These are phyloP conservation scores for Strix uralensis DNA, from an alignment of 2,113 vertebrate species.

Conservation along the genomic window DNA sequence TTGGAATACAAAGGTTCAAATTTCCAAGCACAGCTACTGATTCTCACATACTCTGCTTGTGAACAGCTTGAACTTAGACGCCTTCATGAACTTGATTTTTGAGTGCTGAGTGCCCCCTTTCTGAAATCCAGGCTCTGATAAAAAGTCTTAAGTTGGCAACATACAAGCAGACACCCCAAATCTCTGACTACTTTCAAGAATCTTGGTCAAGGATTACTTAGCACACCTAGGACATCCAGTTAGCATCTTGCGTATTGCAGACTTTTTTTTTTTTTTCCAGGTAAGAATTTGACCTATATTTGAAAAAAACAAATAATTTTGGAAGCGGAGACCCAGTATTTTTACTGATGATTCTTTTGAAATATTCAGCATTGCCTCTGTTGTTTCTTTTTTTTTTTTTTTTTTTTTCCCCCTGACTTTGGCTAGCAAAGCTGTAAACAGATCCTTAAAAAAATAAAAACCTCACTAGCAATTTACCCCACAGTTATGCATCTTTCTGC, in stretches of 20 bases:
- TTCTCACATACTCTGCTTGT: background rate
- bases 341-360: background rate
- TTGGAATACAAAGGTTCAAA: background rate
- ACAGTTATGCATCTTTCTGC: conserved; percentile 54
- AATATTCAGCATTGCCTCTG: conserved; percentile 7
- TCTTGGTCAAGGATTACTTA: background rate
- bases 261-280: background rate
- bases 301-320: background rate
- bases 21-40: background rate
- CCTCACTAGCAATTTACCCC: conserved; percentile 30
- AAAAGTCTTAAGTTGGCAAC: background rate
- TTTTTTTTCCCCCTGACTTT: background rate
- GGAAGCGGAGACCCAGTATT: background rate
- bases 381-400: background rate
- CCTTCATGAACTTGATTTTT: background rate
- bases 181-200: background rate
- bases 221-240: background rate
- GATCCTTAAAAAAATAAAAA: conserved; percentile 35
- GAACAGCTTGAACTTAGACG: background rate
- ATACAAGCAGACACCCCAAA: background rate
- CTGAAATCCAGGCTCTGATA: background rate
- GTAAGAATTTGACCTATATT: background rate
- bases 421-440: conserved; percentile 59
- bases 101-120: conserved; percentile 8
- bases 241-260: background rate